Base-by-base conservation (phyloP, 2,888 invertebrate species). In the Pogonocherus hispidulus region DNA sequence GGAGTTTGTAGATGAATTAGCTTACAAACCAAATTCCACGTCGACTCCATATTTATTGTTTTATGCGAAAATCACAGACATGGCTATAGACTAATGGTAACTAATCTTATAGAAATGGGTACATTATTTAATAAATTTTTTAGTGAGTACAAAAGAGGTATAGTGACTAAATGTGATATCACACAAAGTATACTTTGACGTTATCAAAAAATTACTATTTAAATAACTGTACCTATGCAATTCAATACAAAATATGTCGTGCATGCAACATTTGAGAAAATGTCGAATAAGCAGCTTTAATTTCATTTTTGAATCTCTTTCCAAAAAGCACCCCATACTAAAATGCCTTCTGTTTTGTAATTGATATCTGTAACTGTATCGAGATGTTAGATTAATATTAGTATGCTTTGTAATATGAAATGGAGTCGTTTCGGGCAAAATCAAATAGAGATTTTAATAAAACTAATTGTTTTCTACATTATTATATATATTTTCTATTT, bases 21-120 rank as follows among this genome's bases (percentile, higher is more conserved):
- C 92, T 1, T 89, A 90, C 1, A 91, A 92, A 63, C 92, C 91
- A 54, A 91, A 91, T 79, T 92, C 93, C 46, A 93, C 94, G 0
- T 93, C 94, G 20, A 95, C 95, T 0, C 96, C 96, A 0, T 96
- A 96, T 86, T 89, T 96, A 64, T 87, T 96, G 52, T 96, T 96
- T 86, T 96, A 96, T 83, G 92, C 84, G 51, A 85, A 84, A 77
- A 80, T 80, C 37, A 77, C 76, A 9, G 77, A 77, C 60, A 46
- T 57, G 63, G 64, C 56, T 23, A 57, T 60, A 41, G 73, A 71
- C 64, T 75, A 71, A 74, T 72, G 67, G 63, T 73, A 66, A 63
- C 52, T 47, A 57, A 68, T 23, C 54, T 62, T 47, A 23, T 27
- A 46, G 27, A 44, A 20, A 46, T 18, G 59, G 72, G 72, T 66